Evolutionary conservation across 2,888 invertebrate genomes (phyloP), one percentile per base, ranked within the genome.

Genomic region (Pseudococcus viburni): DNA sequence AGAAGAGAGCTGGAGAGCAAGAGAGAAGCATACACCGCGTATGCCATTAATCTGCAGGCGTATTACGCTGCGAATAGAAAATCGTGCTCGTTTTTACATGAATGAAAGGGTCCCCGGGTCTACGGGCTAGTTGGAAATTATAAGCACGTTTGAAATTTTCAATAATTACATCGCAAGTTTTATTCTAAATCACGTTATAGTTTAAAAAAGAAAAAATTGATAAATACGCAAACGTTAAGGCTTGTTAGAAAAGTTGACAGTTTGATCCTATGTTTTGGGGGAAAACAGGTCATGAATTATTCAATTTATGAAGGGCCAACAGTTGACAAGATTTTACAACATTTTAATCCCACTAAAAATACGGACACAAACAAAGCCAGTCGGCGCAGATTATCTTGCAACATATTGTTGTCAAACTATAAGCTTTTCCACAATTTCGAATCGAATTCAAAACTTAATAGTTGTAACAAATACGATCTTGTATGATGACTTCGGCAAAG

Each of bases 311-410:
- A 48, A 55, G 39, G 85, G 59, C 59, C 85, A 85, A 85, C 85
- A 85, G 85, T 85, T 85, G 85, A 85, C 85, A 64, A 85, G 85
- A 64, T 85, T 85, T 64, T 55, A 55, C 59, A 85, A 64, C 85
- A 59, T 55, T 85, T 85, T 85, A 85, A 85, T 85, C 85, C 85
- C 85, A 59, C 85, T 85, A 85, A 85, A 85, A 85, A 85, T 85
- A 85, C 55, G 48, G 39, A 55, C 55, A 85, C 59, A 85, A 55
- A 85, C 85, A 85, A 85, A 85, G 59, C 85, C 59, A 64, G 55
- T 85, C 85, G 85, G 48, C 59, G 85, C 59, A 85, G 85, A 85
- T 85, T 85, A 85, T 85, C 85, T 85, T 85, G 85, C 59, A 55
- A 64, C 55, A 85, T 64, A 84, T 59, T 64, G 85, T 64, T 85